Percentiles rank a stretch among this genome's conserved stretches.
These are phyloP conservation scores for Cardiocondyla obscurior DNA, from an alignment of 1,140 invertebrate genomes.

Conservation along the genomic window DNA sequence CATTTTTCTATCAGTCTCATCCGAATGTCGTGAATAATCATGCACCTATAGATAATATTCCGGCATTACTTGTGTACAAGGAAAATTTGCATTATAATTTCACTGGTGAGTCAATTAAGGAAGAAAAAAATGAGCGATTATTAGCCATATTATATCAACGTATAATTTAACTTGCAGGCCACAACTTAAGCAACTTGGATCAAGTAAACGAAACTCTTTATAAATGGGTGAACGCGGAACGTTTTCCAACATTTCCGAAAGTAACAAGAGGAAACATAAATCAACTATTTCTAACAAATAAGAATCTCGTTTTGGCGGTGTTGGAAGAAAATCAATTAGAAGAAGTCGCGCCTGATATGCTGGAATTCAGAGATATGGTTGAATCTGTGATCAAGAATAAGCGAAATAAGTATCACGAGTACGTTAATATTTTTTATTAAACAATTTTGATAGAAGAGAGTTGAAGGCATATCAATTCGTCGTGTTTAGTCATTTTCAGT, in stretches of 20 bases:
- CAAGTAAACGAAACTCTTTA: conserved; percentile 88
- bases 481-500: conserved; percentile 89
- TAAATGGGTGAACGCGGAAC: conserved; percentile 95
- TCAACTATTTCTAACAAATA: conserved; percentile 92
- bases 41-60: conserved; percentile 86
- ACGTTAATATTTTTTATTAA: conserved; percentile 76
- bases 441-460: not conserved
- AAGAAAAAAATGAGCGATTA: not conserved
- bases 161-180: conserved; percentile 71
- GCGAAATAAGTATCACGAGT: conserved; percentile 91
- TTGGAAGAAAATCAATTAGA: conserved; percentile 94
- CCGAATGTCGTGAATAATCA: conserved; percentile 88
- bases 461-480: conserved; percentile 21
- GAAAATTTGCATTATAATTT: conserved; percentile 90
- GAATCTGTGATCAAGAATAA: conserved; percentile 92
- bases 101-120: conserved; percentile 83
- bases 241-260: conserved; percentile 96
- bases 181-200: conserved; percentile 83
- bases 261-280: conserved; percentile 93
- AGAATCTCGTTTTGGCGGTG: conserved; percentile 93
- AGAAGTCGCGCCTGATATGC: conserved; percentile 91
- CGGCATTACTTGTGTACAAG: conserved; percentile 93
- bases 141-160: not conserved
- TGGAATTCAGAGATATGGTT: conserved; percentile 93
- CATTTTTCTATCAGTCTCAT: conserved; percentile 93